Conservation (phyloP, 2,797 vertebrate species). For the Simalia tracyae region DNA sequence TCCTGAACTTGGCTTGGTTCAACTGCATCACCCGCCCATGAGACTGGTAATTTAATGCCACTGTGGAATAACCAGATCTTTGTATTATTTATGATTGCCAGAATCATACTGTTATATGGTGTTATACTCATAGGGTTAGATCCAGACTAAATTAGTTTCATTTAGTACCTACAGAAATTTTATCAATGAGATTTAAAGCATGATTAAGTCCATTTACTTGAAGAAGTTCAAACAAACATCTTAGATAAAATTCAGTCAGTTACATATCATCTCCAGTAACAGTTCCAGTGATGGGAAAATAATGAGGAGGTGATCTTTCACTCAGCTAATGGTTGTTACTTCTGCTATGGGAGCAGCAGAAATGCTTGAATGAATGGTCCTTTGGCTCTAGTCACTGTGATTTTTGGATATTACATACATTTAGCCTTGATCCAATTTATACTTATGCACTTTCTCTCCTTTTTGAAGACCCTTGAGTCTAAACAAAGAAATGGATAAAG, state of each 20-base stretch:
- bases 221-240: not conserved
- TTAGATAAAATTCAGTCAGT: not conserved
- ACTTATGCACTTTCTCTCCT: not conserved
- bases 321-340: not conserved
- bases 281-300: not conserved
- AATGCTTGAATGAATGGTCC: not conserved
- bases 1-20: constrained; percentile 94
- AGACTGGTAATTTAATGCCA: constrained; percentile 98
- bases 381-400: not conserved
- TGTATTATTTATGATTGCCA: not conserved
- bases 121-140: not conserved
- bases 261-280: not conserved
- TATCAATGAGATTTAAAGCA: not conserved
- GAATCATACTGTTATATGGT: not conserved
- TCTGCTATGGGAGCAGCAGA: not conserved
- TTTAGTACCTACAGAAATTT: not conserved
- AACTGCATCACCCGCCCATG: constrained; percentile 98
- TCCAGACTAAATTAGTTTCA: not conserved
- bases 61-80: constrained; percentile 69
- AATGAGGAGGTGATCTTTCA: not conserved
- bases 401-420: not conserved
- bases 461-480: not conserved
- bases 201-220: not conserved
- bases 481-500: not conserved
- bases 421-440: not conserved